phyloP scores from a whole-genome alignment of 2,888 invertebrate species.

The Ochlodes sylvanus region DNA sequence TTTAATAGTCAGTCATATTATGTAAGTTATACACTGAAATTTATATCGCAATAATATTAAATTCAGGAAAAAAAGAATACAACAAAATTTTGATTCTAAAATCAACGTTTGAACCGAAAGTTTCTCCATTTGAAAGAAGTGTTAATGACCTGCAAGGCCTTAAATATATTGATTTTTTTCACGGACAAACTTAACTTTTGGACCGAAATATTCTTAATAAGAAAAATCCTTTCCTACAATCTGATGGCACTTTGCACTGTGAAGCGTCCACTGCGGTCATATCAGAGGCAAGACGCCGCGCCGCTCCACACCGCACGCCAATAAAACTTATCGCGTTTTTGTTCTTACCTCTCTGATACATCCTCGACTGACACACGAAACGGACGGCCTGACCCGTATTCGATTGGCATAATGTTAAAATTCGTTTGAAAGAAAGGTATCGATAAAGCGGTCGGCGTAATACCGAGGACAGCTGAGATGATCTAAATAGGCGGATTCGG shows the following conservation, averaged over 20 bases:
- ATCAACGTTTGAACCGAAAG: too few relatives aligned
- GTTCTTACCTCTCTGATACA: conserved; percentile 53
- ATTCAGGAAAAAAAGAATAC: background rate
- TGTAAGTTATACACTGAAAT: too few relatives aligned
- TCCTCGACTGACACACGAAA: conserved; percentile 22
- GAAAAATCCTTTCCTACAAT: conserved; percentile 19
- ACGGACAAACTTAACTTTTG: too few relatives aligned
- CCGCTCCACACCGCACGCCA: conserved; percentile 41
- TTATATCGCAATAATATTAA: too few relatives aligned
- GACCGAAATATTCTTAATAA: background rate
- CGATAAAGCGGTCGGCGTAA: conserved; percentile 8
- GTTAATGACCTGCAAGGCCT: too few relatives aligned
- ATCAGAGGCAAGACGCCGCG: conserved; percentile 26
- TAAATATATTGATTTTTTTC: too few relatives aligned
- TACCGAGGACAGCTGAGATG: conserved; percentile 62
- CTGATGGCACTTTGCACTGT: conserved; percentile 13
- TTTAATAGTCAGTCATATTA: background rate
- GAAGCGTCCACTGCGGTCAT: conserved; percentile 25
- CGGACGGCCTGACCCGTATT: background rate
- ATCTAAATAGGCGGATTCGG: conserved; percentile 72
- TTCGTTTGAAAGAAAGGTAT: conserved; percentile 15
- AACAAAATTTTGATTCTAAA: too few relatives aligned
- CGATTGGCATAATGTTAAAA: conserved; percentile 33
- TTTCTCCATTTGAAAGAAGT: too few relatives aligned
- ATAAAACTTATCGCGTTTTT: conserved; percentile 70